phyloP scores from a whole-genome alignment of 2,113 vertebrate species.

The Prionailurus bengalensis region DNA sequence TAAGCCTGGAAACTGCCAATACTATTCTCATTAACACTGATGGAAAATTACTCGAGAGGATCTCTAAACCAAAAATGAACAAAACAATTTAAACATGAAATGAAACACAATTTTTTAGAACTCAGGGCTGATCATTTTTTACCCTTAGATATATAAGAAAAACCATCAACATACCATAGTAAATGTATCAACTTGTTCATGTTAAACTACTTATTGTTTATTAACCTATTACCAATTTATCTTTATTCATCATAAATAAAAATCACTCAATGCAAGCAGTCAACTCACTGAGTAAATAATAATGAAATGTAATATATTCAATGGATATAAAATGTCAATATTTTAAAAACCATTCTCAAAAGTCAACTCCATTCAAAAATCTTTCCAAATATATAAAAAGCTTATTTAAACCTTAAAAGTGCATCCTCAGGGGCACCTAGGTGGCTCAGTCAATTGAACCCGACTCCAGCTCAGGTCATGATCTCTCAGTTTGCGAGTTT shows the following conservation, averaged over 20 bases:
- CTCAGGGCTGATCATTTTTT: neutral
- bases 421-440: neutral
- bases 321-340: neutral
- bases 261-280: neutral
- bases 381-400: neutral
- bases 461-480: too few species aligned
- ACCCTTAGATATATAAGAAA: neutral
- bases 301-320: neutral
- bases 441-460: too few species aligned
- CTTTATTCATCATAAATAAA: neutral
- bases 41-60: neutral
- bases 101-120: neutral
- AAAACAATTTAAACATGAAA: neutral
- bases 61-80: neutral
- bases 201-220: neutral
- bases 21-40: neutral
- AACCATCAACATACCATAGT: neutral
- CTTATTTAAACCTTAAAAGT: neutral
- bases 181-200: neutral
- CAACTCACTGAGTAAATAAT: neutral
- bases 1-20: neutral
- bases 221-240: neutral
- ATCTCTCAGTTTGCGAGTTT: too few species aligned
- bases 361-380: neutral
- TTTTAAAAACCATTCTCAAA: neutral